Percentiles rank a stretch among this genome's conserved stretches.
Evolutionary conservation across 2,113 vertebrate genomes (phyloP).

Genomic region (Dicaeum eximium): DNA sequence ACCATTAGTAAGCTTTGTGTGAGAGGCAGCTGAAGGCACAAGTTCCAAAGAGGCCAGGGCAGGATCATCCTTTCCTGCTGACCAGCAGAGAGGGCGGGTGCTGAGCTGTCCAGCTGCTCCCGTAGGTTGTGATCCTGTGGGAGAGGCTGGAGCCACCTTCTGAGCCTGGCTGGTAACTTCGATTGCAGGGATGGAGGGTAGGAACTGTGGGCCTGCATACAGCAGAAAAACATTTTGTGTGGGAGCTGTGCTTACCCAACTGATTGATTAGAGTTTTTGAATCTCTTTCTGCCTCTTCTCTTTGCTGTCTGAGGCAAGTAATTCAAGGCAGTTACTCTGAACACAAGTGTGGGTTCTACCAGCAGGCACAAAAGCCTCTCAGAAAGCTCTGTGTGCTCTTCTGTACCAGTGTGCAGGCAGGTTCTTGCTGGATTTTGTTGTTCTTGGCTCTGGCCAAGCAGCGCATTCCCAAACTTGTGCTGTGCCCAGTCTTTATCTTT

Average conservation of each 20-base stretch:
- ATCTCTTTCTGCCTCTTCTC: background rate
- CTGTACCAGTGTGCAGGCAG: background rate
- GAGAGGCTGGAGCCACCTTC: background rate
- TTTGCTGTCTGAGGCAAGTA: background rate
- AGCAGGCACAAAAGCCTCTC: background rate
- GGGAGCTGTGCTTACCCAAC: background rate
- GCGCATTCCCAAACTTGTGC: background rate
- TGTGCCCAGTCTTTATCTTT: background rate
- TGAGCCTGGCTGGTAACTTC: background rate
- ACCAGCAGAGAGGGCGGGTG: background rate
- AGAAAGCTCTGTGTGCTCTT: background rate
- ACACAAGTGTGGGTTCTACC: background rate
- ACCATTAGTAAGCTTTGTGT: background rate
- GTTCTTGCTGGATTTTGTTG: background rate
- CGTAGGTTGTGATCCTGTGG: accelerated
- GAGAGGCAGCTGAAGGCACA: background rate
- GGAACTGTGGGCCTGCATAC: background rate
- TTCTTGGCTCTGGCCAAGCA: background rate
- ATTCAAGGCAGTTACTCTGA: background rate
- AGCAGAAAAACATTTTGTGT: background rate
- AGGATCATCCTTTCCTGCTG: background rate
- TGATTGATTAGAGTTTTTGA: background rate
- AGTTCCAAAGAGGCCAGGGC: background rate
- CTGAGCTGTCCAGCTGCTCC: background rate
- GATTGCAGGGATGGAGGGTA: background rate